Evolutionary conservation across 35 echinoderm and acorn worm genomes (phyloP).

Genomic region (Nesometra sesokonis): DNA sequence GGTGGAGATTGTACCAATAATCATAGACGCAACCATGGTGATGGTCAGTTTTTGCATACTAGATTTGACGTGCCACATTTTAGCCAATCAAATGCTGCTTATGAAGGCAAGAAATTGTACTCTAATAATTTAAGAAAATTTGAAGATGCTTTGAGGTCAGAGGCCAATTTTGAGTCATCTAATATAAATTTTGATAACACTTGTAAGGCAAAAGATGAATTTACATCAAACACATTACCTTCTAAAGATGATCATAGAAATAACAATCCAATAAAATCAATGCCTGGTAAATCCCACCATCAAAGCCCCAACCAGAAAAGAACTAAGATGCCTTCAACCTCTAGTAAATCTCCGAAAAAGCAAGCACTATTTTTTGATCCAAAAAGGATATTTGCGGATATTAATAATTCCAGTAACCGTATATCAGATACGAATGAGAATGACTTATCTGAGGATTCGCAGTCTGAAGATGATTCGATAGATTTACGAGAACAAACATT

Average conservation of each 20-base stretch:
- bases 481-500: too few relatives aligned
- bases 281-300: not conserved
- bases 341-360: not conserved
- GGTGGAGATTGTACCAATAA: too few relatives aligned
- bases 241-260: not conserved
- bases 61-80: too few relatives aligned
- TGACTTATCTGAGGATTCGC: not conserved
- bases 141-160: not conserved
- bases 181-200: not conserved
- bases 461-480: not conserved
- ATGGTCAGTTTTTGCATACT: too few relatives aligned
- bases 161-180: not conserved
- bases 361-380: not conserved
- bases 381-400: not conserved
- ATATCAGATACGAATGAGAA: not conserved
- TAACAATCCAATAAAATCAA: not conserved
- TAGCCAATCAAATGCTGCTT: too few relatives aligned
- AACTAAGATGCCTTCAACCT: not conserved
- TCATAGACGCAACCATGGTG: too few relatives aligned
- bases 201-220: not conserved
- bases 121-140: too few relatives aligned
- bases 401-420: not conserved
- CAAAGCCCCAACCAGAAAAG: not conserved
- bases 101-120: too few relatives aligned
- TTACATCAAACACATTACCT: not conserved